Base-by-base conservation (phyloP, 64 coral and sea anemone genomes). In the Astreopora myriophthalma region DNA sequence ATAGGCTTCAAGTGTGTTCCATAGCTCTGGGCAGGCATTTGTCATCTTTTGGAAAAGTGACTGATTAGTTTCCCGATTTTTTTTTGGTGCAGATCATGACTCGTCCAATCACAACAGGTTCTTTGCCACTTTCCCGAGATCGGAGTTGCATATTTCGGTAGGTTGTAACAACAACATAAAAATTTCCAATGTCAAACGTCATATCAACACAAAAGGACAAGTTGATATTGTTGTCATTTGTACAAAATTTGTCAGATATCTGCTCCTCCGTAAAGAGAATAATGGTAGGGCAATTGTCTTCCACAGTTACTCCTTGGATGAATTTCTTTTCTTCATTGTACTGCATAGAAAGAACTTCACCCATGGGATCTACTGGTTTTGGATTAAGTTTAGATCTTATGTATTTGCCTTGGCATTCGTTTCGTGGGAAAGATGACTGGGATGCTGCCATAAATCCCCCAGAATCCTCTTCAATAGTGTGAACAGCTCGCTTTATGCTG, bases 371-470 rank as follows among this genome's bases (percentile, higher is more conserved):
- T 10, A 7, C 2, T 7, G 80, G 27, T 32, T 85, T 85, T 9
- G 52, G 51, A 19, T 63, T 65, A 0, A 85, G 64, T 65, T 85
- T 85, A 34, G 55, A 65, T 14, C 58, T 28, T 5, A 85, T 27
- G 26, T 85, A 85, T 85, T 85, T 85, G 1, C 57, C 80, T 35
- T 85, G 80, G 25, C 80, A 7, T 22, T 85, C 80, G 12, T 85
- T 85, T 36, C 80, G 4, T 23, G 80, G 80, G 6, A 85, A 17
- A 39, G 60, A 85, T 85, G 81, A 85, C 32, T 42, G 61, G 1
- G 81, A 85, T 26, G 32, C 48, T 58, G 52, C 52, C 52, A 58
- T 58, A 16, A 58, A 58, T 58, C 69, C 69, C 3, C 69, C 69
- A 33, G 69, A 30, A 4, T 17, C 69, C 10, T 73, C 69, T 73